Percentiles rank a stretch among this genome's conserved stretches.
Evolutionary conservation across 2,797 vertebrate genomes (phyloP).

Genomic region (Vultur gryphus): DNA sequence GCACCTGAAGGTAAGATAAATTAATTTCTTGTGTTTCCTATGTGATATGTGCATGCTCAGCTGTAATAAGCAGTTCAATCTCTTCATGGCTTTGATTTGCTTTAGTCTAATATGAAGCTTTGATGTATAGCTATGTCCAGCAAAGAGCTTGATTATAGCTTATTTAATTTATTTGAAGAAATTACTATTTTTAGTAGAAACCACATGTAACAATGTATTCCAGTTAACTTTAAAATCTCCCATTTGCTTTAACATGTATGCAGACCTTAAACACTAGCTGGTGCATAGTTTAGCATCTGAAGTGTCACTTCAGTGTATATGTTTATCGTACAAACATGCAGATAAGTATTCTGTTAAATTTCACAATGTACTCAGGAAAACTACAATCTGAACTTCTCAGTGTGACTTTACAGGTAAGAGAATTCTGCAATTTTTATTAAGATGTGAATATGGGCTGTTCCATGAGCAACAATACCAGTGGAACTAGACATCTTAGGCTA

Average conservation of each 20-base stretch:
- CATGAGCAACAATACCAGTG: neutral
- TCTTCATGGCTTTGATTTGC: neutral
- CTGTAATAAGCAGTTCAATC: neutral
- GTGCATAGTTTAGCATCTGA: neutral
- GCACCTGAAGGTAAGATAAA: conserved; percentile 88
- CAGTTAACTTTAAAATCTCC: neutral
- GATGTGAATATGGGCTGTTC: neutral
- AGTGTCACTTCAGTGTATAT: neutral
- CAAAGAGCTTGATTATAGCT: neutral
- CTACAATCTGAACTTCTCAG: neutral
- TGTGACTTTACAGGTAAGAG: neutral
- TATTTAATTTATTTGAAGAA: neutral
- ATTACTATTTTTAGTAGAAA: neutral
- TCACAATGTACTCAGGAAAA: neutral
- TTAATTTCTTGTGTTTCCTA: neutral
- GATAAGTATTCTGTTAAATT: neutral
- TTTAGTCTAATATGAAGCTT: neutral
- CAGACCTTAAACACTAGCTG: neutral
- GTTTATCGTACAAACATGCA: neutral
- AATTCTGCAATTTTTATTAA: neutral
- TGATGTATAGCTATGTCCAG: neutral
- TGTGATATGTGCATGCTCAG: neutral
- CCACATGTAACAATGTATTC: neutral
- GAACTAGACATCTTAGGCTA: neutral
- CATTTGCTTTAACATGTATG: neutral